Evolutionary conservation across 2,888 invertebrate species (phyloP), one percentile per base, ranked within the genome.

Genomic region (Pollenia labialis): DNA sequence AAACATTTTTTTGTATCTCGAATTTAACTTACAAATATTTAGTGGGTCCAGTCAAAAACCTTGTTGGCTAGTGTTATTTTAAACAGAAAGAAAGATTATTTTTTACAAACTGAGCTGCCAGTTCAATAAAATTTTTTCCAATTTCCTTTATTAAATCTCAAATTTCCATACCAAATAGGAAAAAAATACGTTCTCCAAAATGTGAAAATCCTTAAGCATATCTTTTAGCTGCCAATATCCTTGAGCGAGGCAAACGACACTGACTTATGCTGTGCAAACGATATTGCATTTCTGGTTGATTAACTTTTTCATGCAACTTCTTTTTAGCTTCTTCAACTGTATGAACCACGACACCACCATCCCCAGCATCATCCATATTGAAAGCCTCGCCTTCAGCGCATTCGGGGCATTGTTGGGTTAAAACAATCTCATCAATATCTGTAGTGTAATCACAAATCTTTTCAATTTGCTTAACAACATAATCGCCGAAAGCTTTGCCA

Each of bases 401-500:
- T 84, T 93, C 93, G 8, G 93, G 92, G 85, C 93, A 93, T 86
- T 93, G 93, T 69, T 93, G 92, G 14, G 92, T 92, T 50, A 93
- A 85, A 8, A 93, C 92, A 52, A 93, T 91, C 40, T 95, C 95
- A 2, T 94, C 94, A 3, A 95, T 94, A 12, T 94, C 91, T 44
- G 95, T 95, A 0, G 94, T 89, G 48, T 89, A 84, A 0, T 92
- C 90, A n/a, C 89, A 90, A n/a, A 90, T 85, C 88, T 92, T 92
- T 23, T 91, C 90, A 46, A 92, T 89, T 88, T 91, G 90, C n/a
- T 90, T 90, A 6, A 93, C 92, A 11, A 94, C 93, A 66, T 84
- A 88, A 0, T 93, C 92, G n/a, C 85, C 88, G 0, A 85, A 68
- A 11, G 86, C 75, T 9, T 82, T 80, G 12, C 80, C 87, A 1